phyloP scores from a whole-genome alignment of 2,888 invertebrate genomes.

The Drosophila ochracea region DNA sequence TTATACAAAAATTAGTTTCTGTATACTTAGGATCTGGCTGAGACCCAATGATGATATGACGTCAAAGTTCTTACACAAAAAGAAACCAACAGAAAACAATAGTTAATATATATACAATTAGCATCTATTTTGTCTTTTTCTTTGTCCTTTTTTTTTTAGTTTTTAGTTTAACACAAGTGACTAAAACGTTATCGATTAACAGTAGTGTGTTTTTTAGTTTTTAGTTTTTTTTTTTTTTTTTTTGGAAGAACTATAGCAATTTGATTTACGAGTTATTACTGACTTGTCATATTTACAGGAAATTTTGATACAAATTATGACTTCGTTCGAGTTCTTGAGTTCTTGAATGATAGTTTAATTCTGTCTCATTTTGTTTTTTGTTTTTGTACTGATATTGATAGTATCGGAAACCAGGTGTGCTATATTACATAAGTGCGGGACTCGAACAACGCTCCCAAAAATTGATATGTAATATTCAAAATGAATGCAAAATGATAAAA shows the following conservation, averaged over 20 bases:
- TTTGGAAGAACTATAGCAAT: slow-evolving; percentile 72
- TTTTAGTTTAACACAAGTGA: slow-evolving; percentile 43
- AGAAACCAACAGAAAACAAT: slow-evolving; percentile 41
- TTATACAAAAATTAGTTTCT: slow-evolving; percentile 47
- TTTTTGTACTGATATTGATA: slow-evolving; percentile 76
- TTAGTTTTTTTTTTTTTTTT: slow-evolving; percentile 4
- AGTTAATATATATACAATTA: slow-evolving; percentile 58
- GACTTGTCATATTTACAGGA: slow-evolving; percentile 59
- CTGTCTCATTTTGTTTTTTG: background rate
- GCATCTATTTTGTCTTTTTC: background rate
- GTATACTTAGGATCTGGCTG: slow-evolving; percentile 55
- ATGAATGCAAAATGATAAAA: slow-evolving; percentile 4
- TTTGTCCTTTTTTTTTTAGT: background rate
- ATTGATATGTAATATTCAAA: slow-evolving; percentile 76
- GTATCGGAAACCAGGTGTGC: slow-evolving; percentile 78
- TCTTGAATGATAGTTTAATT: slow-evolving; percentile 28
- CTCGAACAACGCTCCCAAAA: slow-evolving; percentile 27
- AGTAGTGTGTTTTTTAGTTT: slow-evolving; percentile 22
- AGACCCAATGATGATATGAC: slow-evolving; percentile 69
- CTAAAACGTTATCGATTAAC: slow-evolving; percentile 42
- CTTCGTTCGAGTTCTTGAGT: slow-evolving; percentile 21
- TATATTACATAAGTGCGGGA: slow-evolving; percentile 66
- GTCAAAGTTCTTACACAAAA: slow-evolving; percentile 39
- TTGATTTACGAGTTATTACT: slow-evolving; percentile 48
- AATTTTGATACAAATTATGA: slow-evolving; percentile 17